Evolutionary conservation across 2,888 invertebrate species (phyloP).

Genomic region (Ormyrus pomaceus): DNA sequence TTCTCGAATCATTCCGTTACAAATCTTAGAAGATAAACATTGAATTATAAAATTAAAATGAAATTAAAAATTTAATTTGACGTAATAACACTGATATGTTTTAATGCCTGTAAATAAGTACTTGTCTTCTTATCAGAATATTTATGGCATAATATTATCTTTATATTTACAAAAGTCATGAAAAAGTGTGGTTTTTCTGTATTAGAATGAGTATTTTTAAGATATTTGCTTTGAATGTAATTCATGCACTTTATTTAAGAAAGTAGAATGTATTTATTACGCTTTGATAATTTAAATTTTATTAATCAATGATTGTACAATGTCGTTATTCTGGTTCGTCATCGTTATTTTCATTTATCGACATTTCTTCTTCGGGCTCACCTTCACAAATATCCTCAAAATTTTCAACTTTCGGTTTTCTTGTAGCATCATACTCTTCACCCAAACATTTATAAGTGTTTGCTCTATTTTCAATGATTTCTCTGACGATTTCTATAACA

Average conservation of each 20-base stretch:
- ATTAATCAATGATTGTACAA: constrained; percentile 4
- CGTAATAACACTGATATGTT: too few species aligned
- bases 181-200: constrained; percentile 12
- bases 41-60: too few species aligned
- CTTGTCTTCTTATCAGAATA: too few species aligned
- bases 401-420: constrained; percentile 19
- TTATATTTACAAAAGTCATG: constrained; percentile 42
- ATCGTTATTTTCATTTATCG: constrained; percentile 63
- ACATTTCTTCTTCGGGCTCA: constrained; percentile 64
- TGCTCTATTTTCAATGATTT: constrained; percentile 86
- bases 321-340: constrained; percentile 2
- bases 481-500: constrained; percentile 83
- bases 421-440: constrained; percentile 69
- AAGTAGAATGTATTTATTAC: neutral
- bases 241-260: neutral
- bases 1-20: too few species aligned
- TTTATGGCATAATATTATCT: neutral
- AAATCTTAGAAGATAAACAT: too few species aligned
- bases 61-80: too few species aligned
- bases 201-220: constrained; percentile 22
- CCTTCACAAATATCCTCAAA: constrained; percentile 64
- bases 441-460: constrained; percentile 78
- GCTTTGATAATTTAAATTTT: constrained; percentile 2
- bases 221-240: constrained; percentile 17
- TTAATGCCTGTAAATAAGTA: too few species aligned